phyloP scores from a whole-genome alignment of 2,888 invertebrate species.

The Sminthurides aquaticus region DNA sequence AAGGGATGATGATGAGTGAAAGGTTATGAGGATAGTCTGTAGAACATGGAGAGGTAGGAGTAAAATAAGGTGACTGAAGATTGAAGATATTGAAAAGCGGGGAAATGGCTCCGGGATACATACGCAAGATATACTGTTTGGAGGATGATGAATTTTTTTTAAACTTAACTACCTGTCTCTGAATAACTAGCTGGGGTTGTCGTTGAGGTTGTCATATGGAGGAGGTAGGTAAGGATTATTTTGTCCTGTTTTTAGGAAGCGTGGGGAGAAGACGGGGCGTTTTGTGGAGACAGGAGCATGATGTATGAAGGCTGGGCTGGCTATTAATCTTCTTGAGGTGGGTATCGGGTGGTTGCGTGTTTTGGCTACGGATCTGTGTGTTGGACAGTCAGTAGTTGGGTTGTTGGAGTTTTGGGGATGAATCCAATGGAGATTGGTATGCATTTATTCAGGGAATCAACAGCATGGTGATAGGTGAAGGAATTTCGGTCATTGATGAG shows the following conservation, averaged over 20 bases:
- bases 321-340: constrained; percentile 3
- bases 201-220: neutral
- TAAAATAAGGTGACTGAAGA: too few relatives aligned
- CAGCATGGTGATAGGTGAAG: too few relatives aligned
- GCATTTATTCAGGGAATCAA: neutral
- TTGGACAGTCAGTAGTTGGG: too few relatives aligned
- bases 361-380: neutral
- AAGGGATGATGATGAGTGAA: too few relatives aligned
- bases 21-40: too few relatives aligned
- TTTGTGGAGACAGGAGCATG: neutral
- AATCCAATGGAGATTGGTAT: neutral
- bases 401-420: too few relatives aligned
- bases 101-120: too few relatives aligned
- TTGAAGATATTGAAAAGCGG: too few relatives aligned
- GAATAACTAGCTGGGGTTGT: neutral
- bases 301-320: neutral
- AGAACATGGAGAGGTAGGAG: too few relatives aligned
- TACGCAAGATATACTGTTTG: neutral
- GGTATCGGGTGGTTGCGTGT: neutral
- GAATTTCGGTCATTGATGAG: neutral
- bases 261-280: neutral
- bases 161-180: neutral
- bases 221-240: neutral
- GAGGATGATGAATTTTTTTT: neutral
- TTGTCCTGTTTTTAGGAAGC: neutral